These are phyloP conservation scores for Andrena praecox DNA, from an alignment of 2,888 invertebrate genomes.

Conservation along the genomic window DNA sequence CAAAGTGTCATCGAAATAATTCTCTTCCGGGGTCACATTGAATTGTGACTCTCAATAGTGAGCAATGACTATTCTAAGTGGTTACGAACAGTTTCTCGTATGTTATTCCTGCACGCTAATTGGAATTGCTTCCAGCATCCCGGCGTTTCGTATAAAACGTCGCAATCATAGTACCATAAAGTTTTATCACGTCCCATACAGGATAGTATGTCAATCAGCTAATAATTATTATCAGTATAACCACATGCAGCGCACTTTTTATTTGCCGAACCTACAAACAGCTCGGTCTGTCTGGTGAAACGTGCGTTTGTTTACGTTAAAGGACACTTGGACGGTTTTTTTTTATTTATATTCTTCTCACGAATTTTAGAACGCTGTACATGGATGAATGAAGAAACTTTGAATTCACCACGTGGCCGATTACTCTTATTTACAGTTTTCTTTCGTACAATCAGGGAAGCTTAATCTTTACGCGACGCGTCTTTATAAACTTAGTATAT, in stretches of 20 bases:
- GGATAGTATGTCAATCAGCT: slow-evolving; percentile 76
- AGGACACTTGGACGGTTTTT: slow-evolving; percentile 8
- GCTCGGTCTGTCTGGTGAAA: slow-evolving; percentile 4
- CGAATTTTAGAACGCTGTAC: slow-evolving; percentile 40
- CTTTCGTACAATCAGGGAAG: slow-evolving; percentile 12
- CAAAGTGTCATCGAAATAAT: slow-evolving; percentile 59
- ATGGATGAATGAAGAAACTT: slow-evolving; percentile 24
- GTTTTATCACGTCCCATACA: slow-evolving; percentile 84
- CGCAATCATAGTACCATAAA: slow-evolving; percentile 78
- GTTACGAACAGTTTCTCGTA: slow-evolving; percentile 70
- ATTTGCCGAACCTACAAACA: slow-evolving; percentile 53
- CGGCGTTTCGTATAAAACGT: slow-evolving; percentile 68
- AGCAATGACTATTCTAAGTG: slow-evolving; percentile 70
- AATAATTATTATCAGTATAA: slow-evolving; percentile 61
- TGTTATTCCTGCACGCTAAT: slow-evolving; percentile 65
- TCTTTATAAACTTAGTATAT: slow-evolving; percentile 12
- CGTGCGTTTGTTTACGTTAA: slow-evolving; percentile 40
- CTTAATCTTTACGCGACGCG: neutral
- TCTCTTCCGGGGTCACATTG: slow-evolving; percentile 41
- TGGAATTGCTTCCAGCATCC: slow-evolving; percentile 58
- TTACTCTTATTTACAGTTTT: slow-evolving; percentile 32
- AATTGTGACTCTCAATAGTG: slow-evolving; percentile 59
- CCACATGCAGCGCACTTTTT: slow-evolving; percentile 47
- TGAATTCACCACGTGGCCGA: slow-evolving; percentile 12
- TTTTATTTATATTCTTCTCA: slow-evolving; percentile 51